Evolutionary conservation across 2,797 vertebrate genomes (phyloP), one percentile per base, ranked within the genome.

Genomic region (Anisognathus igniventris): DNA sequence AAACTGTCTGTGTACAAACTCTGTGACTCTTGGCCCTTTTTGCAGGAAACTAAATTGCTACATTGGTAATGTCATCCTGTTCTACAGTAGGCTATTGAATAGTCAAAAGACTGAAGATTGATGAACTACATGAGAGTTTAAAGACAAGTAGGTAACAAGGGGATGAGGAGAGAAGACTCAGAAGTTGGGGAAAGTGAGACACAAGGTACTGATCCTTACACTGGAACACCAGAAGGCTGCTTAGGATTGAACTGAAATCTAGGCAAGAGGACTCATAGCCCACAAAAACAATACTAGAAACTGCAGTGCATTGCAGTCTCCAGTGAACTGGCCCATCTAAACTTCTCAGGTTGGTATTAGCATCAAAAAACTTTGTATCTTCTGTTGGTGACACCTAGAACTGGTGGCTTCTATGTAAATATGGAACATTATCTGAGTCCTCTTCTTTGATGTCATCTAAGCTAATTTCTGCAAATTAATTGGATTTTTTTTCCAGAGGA

Each of bases 1-100:
- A 96, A 96, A 96, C 73, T 93, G 88, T 93, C 67, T 95, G 88
- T 92, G 86, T 89, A 95, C 58, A 65, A 88, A 68, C 27, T 74
- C 45, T 51, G 17, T 62, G 94, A 40, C 88, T 95, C 84, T 35
- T 76, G 84, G 35, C 54, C 53, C 30, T 95, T 95, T 79, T 93
- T 95, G 42, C 61, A 92, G 81, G 75, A 71, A 89, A 48, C 13
- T 11, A 30, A 17, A 39, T 75, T 84, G 67, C 57, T 76, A 5
- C 24, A 27, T 50, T 82, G n/a, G n/a, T 21, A 7, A 12, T 53
- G 16, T 39, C 50, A 44, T 47, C 42, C 16, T 30, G 0, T 80
- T 76, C 70, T 62, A 50, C 14, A 47, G 47, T 44, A 66, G 31
- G 7, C 8, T 70, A 7, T 30, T 66, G 61, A 64, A 44, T 45